Percentiles rank a stretch among this genome's conserved stretches.
Evolutionary conservation across 2,113 vertebrate genomes (phyloP).

Genomic region (Rhea pennata): DNA sequence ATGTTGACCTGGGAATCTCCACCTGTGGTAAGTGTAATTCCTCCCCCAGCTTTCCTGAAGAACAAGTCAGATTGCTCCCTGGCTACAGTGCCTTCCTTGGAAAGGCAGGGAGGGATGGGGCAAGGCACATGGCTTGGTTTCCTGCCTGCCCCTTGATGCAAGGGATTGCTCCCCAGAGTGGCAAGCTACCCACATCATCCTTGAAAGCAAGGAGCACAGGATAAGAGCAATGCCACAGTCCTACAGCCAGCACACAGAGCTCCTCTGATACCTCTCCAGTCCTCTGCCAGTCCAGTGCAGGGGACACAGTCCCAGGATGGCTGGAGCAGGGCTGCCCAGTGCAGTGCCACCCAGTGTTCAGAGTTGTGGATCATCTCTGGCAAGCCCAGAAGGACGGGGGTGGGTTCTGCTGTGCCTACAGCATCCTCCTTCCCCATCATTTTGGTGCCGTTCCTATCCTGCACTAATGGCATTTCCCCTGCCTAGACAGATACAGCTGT

Average conservation of each 20-base stretch:
- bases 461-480: not conserved
- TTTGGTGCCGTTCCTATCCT: not conserved
- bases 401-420: too few relatives aligned
- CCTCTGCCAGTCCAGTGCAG: too few relatives aligned
- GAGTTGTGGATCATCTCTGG: not conserved
- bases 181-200: not conserved
- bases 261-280: not conserved
- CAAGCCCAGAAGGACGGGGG: not conserved
- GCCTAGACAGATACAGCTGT: not conserved
- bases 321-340: too few relatives aligned
- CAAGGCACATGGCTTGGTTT: accelerated
- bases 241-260: accelerated
- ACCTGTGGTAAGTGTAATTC: not conserved
- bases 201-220: accelerated
- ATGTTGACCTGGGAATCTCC: not conserved
- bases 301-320: too few relatives aligned
- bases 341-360: too few relatives aligned
- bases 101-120: not conserved
- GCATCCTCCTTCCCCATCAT: accelerated
- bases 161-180: not conserved
- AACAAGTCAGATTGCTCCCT: accelerated
- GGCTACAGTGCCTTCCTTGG: accelerated
- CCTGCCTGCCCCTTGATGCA: accelerated
- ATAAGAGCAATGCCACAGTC: not conserved
- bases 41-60: not conserved